phyloP scores from a whole-genome alignment of 2,888 invertebrate species.

The Stomorhina lunata region DNA sequence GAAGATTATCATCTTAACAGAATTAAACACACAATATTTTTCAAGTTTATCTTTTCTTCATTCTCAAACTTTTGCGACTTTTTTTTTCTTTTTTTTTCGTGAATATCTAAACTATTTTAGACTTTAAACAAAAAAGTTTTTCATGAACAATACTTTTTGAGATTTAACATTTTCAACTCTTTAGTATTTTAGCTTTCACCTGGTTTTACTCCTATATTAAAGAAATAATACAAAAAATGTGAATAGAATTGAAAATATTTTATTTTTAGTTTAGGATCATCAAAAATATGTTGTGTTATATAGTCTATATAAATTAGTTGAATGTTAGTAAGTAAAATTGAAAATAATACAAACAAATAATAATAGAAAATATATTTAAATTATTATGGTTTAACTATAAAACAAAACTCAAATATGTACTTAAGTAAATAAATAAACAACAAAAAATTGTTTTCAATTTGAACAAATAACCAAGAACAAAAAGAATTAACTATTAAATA shows the following conservation, averaged over 20 bases:
- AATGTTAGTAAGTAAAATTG: conserved; percentile 36
- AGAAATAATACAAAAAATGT: conserved; percentile 17
- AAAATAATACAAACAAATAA: neutral
- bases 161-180: too few relatives aligned
- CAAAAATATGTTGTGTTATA: conserved; percentile 48
- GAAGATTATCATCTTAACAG: too few relatives aligned
- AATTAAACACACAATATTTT: too few relatives aligned
- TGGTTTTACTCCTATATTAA: too few relatives aligned
- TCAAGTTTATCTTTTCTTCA: too few relatives aligned
- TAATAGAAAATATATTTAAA: conserved; percentile 24
- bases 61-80: too few relatives aligned
- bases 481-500: neutral
- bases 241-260: conserved; percentile 7
- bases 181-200: too few relatives aligned
- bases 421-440: neutral
- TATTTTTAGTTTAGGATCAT: conserved; percentile 27
- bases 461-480: conserved; percentile 36
- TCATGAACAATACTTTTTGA: too few relatives aligned
- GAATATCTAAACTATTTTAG: too few relatives aligned
- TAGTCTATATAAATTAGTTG: conserved; percentile 48
- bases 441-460: conserved; percentile 41
- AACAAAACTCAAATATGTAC: neutral
- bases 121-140: too few relatives aligned
- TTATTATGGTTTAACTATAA: conserved; percentile 39
- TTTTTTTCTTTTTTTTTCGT: too few relatives aligned